Evolutionary conservation across 92 coral and sea anemone genomes (phyloP).

Genomic region (Ricordea florida): DNA sequence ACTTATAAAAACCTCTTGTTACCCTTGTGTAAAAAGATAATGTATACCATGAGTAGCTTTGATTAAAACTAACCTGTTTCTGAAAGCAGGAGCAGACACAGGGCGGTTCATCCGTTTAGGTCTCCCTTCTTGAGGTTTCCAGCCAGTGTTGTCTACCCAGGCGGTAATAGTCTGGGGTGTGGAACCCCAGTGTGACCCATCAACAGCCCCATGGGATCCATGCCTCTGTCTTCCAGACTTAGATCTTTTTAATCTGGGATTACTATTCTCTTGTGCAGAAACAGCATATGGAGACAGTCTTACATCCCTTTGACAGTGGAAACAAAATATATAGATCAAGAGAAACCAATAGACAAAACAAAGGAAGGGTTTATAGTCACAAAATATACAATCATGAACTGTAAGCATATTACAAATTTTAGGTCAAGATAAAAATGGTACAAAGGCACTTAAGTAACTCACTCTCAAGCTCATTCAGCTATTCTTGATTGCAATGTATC

Average conservation of each 20-base stretch:
- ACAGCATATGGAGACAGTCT: slow-evolving; percentile 76
- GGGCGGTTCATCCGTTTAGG: slow-evolving; percentile 62
- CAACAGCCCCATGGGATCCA: slow-evolving; percentile 21
- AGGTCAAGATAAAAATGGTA: too few species aligned
- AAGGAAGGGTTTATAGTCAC: too few species aligned
- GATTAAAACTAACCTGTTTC: slow-evolving; percentile 52
- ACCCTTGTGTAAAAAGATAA: not conserved
- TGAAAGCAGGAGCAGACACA: slow-evolving; percentile 71
- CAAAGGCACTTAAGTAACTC: too few species aligned
- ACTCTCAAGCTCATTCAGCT: too few species aligned
- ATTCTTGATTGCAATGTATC: too few species aligned
- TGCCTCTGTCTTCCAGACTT: slow-evolving; percentile 66
- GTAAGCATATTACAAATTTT: too few species aligned
- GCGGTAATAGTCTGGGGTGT: slow-evolving; percentile 38
- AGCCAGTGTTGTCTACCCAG: slow-evolving; percentile 62
- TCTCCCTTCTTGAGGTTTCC: not conserved
- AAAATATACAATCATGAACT: too few species aligned
- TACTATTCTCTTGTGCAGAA: slow-evolving; percentile 36
- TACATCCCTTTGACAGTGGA: slow-evolving; percentile 49
- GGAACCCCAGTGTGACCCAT: not conserved
- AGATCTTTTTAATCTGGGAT: slow-evolving; percentile 52
- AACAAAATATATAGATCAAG: not conserved
- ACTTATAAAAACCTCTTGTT: too few species aligned
- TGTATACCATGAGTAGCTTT: not conserved
- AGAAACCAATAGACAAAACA: too few species aligned